phyloP scores from a whole-genome alignment of 2,797 vertebrate species.

The Amphiprion clarkii region DNA sequence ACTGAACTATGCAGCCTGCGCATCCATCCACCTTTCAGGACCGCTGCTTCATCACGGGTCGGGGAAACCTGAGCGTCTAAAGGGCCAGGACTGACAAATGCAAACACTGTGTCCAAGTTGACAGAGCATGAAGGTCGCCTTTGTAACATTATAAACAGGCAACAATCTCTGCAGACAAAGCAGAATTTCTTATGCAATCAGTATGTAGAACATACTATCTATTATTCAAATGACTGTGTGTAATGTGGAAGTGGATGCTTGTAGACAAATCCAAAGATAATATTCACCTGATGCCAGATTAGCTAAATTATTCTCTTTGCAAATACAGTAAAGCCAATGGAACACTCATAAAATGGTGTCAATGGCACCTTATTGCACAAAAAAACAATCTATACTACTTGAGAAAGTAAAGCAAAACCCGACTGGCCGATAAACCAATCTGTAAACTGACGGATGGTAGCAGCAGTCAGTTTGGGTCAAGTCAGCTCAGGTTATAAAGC shows the following conservation, averaged over 20 bases:
- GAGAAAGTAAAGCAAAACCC: no score
- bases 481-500: no score
- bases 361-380: background rate
- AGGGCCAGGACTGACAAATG: slow-evolving; percentile 22
- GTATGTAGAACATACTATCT: background rate
- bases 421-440: no score
- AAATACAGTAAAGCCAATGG: background rate
- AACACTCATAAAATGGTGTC: background rate
- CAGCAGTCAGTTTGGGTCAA: no score
- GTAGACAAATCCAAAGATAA: background rate
- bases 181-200: background rate
- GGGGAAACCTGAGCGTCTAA: slow-evolving; percentile 26
- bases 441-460: no score
- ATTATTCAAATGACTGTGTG: slow-evolving; percentile 1
- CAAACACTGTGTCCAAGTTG: slow-evolving; percentile 21
- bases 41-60: slow-evolving; percentile 16
- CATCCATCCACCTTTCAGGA: slow-evolving; percentile 46
- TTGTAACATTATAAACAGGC: background rate
- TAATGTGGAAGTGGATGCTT: background rate
- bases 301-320: background rate
- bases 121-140: slow-evolving; percentile 14
- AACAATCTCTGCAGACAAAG: slow-evolving; percentile 4
- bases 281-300: background rate
- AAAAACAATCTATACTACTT: background rate
- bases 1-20: slow-evolving; percentile 32